These are phyloP conservation scores for Toxotes chatareus DNA, from an alignment of 2,113 vertebrate species.

Conservation along the genomic window DNA sequence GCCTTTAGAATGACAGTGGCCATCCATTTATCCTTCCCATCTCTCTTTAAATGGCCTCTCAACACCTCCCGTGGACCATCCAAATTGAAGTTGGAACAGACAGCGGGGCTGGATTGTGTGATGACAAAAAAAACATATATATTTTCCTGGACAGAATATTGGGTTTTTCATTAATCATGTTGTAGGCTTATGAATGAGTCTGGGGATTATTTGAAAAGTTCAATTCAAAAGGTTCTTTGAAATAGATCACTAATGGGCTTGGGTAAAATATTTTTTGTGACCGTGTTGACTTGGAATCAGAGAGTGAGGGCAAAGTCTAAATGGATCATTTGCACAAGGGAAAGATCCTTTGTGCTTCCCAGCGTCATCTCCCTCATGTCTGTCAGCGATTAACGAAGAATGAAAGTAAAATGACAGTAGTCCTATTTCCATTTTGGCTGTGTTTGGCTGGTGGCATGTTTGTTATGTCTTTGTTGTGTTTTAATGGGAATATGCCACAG, in stretches of 20 bases:
- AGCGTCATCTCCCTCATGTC: conserved; percentile 52
- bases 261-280: conserved; percentile 57
- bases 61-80: conserved; percentile 36
- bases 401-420: conserved; percentile 58
- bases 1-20: conserved; percentile 72
- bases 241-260: conserved; percentile 51
- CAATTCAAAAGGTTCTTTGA: conserved; percentile 49
- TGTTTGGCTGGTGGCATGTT: conserved; percentile 59
- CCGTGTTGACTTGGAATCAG: conserved; percentile 56
- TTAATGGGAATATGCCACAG: conserved; percentile 50
- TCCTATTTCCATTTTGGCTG: conserved; percentile 60
- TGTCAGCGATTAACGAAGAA: conserved; percentile 50
- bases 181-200: conserved; percentile 49
- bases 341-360: conserved; percentile 46
- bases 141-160: conserved; percentile 53
- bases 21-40: conserved; percentile 69
- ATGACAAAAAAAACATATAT: conserved; percentile 46
- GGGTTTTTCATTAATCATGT: conserved; percentile 57
- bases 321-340: conserved; percentile 56
- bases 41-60: conserved; percentile 33
- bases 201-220: conserved; percentile 57
- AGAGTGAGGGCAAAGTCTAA: conserved; percentile 44
- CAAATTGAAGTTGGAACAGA: conserved; percentile 59
- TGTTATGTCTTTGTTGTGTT: conserved; percentile 59
- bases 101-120: conserved; percentile 41